These are phyloP conservation scores for Caretta caretta DNA, from an alignment of 2,113 vertebrate genomes.

Conservation along the genomic window DNA sequence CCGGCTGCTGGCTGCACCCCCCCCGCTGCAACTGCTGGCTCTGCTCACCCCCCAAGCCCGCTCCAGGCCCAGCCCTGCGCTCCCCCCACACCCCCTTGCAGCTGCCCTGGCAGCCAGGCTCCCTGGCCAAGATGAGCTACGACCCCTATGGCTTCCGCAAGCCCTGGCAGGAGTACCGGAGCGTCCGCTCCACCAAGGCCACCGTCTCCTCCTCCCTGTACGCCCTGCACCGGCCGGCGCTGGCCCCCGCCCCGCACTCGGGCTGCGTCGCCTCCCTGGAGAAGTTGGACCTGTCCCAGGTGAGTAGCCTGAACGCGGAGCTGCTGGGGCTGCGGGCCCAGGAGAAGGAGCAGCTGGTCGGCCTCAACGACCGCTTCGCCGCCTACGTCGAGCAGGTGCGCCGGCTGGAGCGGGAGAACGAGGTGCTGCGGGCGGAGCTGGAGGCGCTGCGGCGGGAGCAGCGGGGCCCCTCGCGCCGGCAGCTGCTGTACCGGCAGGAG, in stretches of 20 bases:
- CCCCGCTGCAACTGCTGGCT: background rate
- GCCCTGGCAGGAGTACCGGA: conserved; percentile 76
- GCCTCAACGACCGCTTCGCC: conserved; percentile 87
- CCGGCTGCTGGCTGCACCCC: conserved; percentile 71
- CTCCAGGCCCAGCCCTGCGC: background rate
- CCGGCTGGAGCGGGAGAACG: conserved; percentile 84
- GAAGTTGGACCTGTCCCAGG: conserved; percentile 77
- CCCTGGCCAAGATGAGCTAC: conserved; percentile 77
- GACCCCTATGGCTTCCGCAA: conserved; percentile 72
- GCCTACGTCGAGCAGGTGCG: conserved; percentile 86
- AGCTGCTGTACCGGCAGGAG: conserved; percentile 81
- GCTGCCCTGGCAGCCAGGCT: background rate
- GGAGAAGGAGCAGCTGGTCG: conserved; percentile 85
- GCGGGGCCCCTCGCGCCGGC: conserved; percentile 78
- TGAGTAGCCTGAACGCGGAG: conserved; percentile 80
- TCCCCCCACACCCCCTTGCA: no score
- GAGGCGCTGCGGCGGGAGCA: conserved; percentile 76
- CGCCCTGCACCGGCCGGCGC: conserved; percentile 50
- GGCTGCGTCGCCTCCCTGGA: conserved; percentile 48
- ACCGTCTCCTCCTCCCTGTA: conserved; percentile 62
- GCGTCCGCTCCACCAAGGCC: conserved; percentile 69
- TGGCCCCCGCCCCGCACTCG: background rate
- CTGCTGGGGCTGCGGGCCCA: conserved; percentile 81
- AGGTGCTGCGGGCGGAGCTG: conserved; percentile 68
- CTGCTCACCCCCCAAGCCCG: background rate